phyloP scores from a whole-genome alignment of 1,140 invertebrate genomes.

The Centruroides vittatus region DNA sequence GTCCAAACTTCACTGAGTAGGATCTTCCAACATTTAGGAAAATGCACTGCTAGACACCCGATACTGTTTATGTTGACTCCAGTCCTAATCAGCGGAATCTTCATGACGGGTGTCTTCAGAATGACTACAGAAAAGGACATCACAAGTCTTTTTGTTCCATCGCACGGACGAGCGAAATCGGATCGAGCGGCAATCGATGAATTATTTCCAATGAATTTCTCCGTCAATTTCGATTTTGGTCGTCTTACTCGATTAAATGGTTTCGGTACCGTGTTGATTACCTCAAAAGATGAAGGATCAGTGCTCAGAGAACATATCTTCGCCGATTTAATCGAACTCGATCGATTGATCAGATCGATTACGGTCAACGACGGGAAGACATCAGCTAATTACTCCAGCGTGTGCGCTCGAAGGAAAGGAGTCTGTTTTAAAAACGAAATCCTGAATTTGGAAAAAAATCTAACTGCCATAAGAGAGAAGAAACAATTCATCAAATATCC shows the following conservation, averaged over 20 bases:
- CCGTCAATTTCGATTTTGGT: conserved; percentile 15
- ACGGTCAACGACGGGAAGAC: conserved; percentile 32
- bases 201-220: conserved; percentile 14
- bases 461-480: conserved; percentile 56
- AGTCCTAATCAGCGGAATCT: conserved; percentile 56
- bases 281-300: conserved; percentile 62
- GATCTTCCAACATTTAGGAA: conserved; percentile 63
- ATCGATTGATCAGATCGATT: conserved; percentile 57
- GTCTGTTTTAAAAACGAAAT: conserved; percentile 73
- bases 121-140: conserved; percentile 78
- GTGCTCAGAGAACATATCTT: conserved; percentile 60
- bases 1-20: conserved; percentile 31
- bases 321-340: conserved; percentile 56
- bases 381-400: conserved; percentile 42
- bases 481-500: conserved; percentile 70
- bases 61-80: conserved; percentile 79
- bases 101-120: conserved; percentile 69
- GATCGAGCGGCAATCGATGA: conserved; percentile 61
- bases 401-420: conserved; percentile 66
- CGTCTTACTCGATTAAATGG: conserved; percentile 67
- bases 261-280: conserved; percentile 67
- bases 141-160: conserved; percentile 76
- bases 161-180: conserved; percentile 51
- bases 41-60: conserved; percentile 58
- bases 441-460: conserved; percentile 59